Evolutionary conservation across 2,113 vertebrate species (phyloP), one percentile per base, ranked within the genome.

Genomic region (Nycticorax nycticorax): DNA sequence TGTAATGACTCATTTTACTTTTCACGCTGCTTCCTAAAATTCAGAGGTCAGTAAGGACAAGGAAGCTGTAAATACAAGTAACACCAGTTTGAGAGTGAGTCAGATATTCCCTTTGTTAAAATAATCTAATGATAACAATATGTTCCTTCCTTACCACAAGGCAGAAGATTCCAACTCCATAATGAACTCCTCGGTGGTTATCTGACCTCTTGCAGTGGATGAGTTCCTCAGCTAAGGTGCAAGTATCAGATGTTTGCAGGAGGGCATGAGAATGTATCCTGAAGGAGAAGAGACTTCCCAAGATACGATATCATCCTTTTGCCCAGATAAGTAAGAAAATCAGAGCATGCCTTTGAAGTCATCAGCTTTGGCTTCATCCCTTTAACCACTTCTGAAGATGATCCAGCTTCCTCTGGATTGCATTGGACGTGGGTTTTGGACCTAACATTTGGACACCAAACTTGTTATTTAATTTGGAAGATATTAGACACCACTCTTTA

Each of bases 391-490:
- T 86, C 56, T 84, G 81, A 96, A 84, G 75, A 91, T 41, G 69
- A 96, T 89, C 56, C 75, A 92, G 19, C 30, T 93, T 96, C 66
- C 78, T 93, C 81, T 81, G 63, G 55, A 84, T 57, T 83, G 12
- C 2, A 1, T 32, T 85, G 64, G 55, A 85, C 10, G 14, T 86
- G 71, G 28, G 37, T 57, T 97, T 97, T 94, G 76, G 85, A 93
- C 27, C 37, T 83, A 67, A 79, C 27, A 67, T 79, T 89, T 92
- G 89, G 39, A 93, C 68, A 90, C 27, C 27, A 94, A 95, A 63
- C 27, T 86, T 60, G 19, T 82, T 88, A 77, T 94, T 95, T 93
- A 84, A 92, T 96, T 91, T 96, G 94, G 94, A 89, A 96, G 64
- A 74, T 77, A 86, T 83, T 93, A 89, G 89, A 91, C 68, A 81